These are phyloP conservation scores for Saccostrea cuccullata DNA, from an alignment of 1,140 invertebrate genomes.

Conservation along the genomic window DNA sequence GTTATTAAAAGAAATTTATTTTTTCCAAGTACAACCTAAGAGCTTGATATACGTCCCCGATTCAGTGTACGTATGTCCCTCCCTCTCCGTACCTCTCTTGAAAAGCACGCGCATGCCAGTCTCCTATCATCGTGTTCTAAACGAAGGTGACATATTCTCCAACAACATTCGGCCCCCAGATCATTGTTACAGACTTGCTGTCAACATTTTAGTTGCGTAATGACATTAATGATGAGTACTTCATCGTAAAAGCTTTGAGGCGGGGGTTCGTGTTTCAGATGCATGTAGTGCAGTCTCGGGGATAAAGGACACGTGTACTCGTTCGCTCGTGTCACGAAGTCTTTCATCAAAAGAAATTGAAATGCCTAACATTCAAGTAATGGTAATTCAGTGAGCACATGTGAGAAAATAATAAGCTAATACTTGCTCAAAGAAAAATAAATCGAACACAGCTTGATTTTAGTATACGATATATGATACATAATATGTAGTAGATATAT, in stretches of 20 bases:
- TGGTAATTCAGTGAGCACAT: no score
- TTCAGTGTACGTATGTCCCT: no score
- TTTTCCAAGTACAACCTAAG: no score
- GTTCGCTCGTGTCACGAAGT: neutral
- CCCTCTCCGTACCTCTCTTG: neutral
- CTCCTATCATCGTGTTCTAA: neutral
- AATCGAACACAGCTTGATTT: no score
- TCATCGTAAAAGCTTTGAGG: neutral
- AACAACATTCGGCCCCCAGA: neutral
- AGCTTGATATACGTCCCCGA: no score
- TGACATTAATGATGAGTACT: slow-evolving; percentile 14
- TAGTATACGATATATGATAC: no score
- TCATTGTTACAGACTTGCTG: neutral
- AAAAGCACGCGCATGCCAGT: neutral
- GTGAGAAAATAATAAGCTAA: no score
- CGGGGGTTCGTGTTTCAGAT: neutral
- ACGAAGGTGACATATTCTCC: neutral
- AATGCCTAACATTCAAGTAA: no score
- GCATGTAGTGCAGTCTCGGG: neutral
- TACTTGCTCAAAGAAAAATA: no score
- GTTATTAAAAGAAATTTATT: no score
- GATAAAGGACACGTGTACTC: neutral
- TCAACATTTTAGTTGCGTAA: neutral
- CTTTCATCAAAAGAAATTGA: no score
- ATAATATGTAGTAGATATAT: no score